Evolutionary conservation across 2,888 invertebrate species (phyloP), one percentile per base, ranked within the genome.

Genomic region (Coelopa pilipes): DNA sequence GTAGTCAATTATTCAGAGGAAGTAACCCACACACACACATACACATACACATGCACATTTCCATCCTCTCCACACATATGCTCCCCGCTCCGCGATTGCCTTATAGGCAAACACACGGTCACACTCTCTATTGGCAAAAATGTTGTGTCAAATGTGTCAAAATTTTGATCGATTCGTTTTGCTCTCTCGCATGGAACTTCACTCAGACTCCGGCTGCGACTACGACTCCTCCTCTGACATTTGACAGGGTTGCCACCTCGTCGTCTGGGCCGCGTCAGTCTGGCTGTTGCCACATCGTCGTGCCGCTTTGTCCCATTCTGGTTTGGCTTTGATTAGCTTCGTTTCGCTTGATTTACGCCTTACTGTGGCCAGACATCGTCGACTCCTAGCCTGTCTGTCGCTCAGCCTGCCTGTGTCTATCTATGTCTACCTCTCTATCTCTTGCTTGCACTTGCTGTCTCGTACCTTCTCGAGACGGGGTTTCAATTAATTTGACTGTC

Each of bases 401-500:
- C 34, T 7, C 4, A 4, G 34, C 7, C 34, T 34, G 7, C 34
- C 34, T 34, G 7, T 34, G 2, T 34, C 34, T 34, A 34, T 34
- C 34, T 34, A 2, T 34, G 2, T 34, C 34, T 34, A 34, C 7
- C 34, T 34, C 7, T 34, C 34, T 34, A 34, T 34, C 34, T 34
- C 34, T 34, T 34, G 2, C 7, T 34, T 34, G 34, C 34, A 34
- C 4, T 2, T 7, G 34, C 34, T 34, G 34, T 34, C 34, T 34
- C 34, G 34, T 34, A 7, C 7, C 34, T 34, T 34, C 34, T 34
- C 60, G 24, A 45, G 49, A 17, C 46, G 45, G 49, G 5, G n/a
- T 70, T 70, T 60, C 70, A 70, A 70, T 70, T 70, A 70, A 70
- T 70, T 59, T 70, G 70, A 15, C 60, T 70, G 70, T 70, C 70